Evolutionary conservation across 2,797 vertebrate species (phyloP), one percentile per base, ranked within the genome.

Genomic region (Bradypus variegatus): DNA sequence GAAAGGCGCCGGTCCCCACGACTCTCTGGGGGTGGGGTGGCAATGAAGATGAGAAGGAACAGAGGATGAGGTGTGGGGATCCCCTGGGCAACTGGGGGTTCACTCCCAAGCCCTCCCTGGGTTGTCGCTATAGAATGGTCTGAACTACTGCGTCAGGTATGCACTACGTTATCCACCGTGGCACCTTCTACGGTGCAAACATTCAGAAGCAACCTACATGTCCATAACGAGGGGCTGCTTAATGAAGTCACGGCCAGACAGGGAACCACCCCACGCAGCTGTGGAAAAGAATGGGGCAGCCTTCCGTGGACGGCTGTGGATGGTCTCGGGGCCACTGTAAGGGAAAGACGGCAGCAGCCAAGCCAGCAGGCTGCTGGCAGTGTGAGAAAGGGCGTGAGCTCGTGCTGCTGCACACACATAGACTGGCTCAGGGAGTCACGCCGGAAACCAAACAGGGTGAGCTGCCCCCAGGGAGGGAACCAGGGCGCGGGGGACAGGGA

Each of bases 371-470:
- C n/a, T 12, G 25, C 8, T 48, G 2, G 5, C 2, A 5, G 6
- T 2, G 8, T 3, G 72, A 16, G 69, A 41, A 72, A 72, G 69
- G 69, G 19, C 3, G 67, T 10, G 55, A 21, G 55, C 55, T 58
- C 19, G 18, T 21, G 55, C 55, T 58, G 55, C 55, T 58, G 55
- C 55, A 58, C 19, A 18, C 19, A 6, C n/a, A 69, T 9, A 69
- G 67, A 18, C 67, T 19, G 19, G 15, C 64, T 65, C 41, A 45
- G 29, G 29, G 18, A 53, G 21, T 76, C 31, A 50, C 31, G 9
- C 31, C 31, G 3, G 45, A 64, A n/a, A 36, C 2, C 9, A 18
- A 62, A 2, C 23, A 23, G 1, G 3, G 53, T 8, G 5, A 0
- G 13, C 9, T 48, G 27, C 48, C 50, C 18, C 23, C 5, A 1